Evolutionary conservation across 2,113 vertebrate species (phyloP).

Genomic region (Mustela nigripes): DNA sequence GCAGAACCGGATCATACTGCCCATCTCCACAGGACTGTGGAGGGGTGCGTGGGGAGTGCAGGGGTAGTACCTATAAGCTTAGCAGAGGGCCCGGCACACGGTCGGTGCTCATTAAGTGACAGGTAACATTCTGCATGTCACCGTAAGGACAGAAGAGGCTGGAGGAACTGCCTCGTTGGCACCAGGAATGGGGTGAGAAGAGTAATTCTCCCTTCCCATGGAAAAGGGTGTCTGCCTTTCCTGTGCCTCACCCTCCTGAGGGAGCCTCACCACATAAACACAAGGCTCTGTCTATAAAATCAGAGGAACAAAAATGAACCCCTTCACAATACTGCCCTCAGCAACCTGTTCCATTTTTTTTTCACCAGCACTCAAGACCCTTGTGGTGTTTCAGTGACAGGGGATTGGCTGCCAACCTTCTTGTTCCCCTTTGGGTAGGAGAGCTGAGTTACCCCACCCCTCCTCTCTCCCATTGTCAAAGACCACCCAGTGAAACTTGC

Average conservation of each 20-base stretch:
- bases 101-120: not conserved
- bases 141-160: fast-evolving
- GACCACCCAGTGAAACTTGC: conserved; percentile 79
- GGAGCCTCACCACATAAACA: not conserved
- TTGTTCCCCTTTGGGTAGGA: conserved; percentile 53
- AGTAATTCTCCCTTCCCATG: not conserved
- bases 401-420: conserved; percentile 15
- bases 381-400: not conserved
- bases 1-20: not conserved
- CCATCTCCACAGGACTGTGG: not conserved
- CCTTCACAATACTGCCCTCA: conserved; percentile 16
- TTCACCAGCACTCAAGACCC: conserved; percentile 25
- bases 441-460: conserved; percentile 19
- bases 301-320: not conserved
- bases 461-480: conserved; percentile 69
- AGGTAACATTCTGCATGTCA: not conserved
- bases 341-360: conserved; percentile 47
- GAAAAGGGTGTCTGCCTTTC: not conserved
- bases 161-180: not conserved
- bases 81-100: not conserved
- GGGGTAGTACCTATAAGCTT: not conserved
- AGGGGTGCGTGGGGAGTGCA: not conserved
- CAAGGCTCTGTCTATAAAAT: conserved; percentile 18
- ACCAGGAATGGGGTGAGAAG: not conserved
- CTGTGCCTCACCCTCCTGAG: not conserved